Percentiles rank a stretch among this genome's conserved stretches.
Evolutionary conservation across 2,113 vertebrate genomes (phyloP).

Genomic region (Gadus chalcogrammus): DNA sequence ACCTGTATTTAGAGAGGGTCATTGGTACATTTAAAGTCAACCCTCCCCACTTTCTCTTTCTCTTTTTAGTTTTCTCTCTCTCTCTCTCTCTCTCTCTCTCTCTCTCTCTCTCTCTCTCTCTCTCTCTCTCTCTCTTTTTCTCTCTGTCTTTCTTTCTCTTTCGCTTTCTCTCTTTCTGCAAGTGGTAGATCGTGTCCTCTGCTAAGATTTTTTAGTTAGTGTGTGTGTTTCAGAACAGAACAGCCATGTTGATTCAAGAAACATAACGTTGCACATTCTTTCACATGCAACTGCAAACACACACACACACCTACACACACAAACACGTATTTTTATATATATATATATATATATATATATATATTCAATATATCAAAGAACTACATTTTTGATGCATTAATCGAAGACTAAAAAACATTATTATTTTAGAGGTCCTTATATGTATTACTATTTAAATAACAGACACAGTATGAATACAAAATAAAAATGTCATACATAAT

Average conservation of each 20-base stretch:
- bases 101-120: constrained; percentile 12
- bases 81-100: constrained; percentile 15
- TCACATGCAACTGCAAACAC: too few relatives aligned
- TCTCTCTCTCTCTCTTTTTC: constrained; percentile 15
- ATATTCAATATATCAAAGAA: not conserved
- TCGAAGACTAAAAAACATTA: too few relatives aligned
- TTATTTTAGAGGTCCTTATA: too few relatives aligned
- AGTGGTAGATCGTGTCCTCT: constrained; percentile 7
- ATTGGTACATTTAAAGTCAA: constrained; percentile 58
- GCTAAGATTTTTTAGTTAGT: not conserved
- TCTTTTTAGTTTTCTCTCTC: constrained; percentile 4
- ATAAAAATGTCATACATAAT: constrained; percentile 40
- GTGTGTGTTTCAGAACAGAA: not conserved
- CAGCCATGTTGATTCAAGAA: too few relatives aligned
- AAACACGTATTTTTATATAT: not conserved
- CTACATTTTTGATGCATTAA: too few relatives aligned
- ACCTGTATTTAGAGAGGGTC: constrained; percentile 66
- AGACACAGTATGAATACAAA: constrained; percentile 8
- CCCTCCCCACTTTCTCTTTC: constrained; percentile 3
- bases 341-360: not conserved
- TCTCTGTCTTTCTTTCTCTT: too few relatives aligned
- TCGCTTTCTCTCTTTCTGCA: not conserved
- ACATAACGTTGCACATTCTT: too few relatives aligned
- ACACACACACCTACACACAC: not conserved
- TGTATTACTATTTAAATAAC: too few relatives aligned